Base-by-base conservation (phyloP, 2,888 invertebrate genomes). In the Eupeodes latifasciatus region DNA sequence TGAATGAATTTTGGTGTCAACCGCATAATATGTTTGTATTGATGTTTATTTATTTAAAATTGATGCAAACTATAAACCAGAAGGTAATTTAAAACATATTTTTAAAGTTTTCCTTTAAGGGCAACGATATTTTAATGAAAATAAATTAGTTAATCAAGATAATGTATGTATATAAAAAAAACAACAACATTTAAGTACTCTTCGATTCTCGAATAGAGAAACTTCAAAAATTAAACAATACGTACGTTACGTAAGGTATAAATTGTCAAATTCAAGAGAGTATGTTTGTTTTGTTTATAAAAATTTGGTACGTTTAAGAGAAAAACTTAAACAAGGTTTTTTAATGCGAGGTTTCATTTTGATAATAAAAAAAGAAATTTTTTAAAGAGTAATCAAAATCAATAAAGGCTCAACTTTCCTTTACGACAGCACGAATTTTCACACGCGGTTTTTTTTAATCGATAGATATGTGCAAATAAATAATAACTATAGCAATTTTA, bases 1-100 rank as follows among this genome's bases (percentile, higher is more conserved):
- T 90, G 90, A 19, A 91, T 40, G 55, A 93, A 91, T 79, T 91
- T 91, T 53, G 84, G 84, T 49, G 89, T 85, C 57, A 90, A 67
- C 47, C 89, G 69, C 91, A 93, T 92, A 9, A 34, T 47, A 2
- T 5, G 27, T 53, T 1, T 40, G 12, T 16, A 36, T 16, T 7
- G 9, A n/a, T n/a, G 4, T 3, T 11, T 53, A 10, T n/a, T n/a
- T 34, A 0, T 11, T 16, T 16, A 36, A 9, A 12, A 34, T 34
- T 16, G 16, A n/a, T 27, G 14, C 19, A 12, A 59, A 0, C 14
- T 5, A 27, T 27, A 34, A 34, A 12, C 4, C 14, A 12, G 27
- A 7, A 57, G 16, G 1, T 0, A 27, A 27, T 16, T 47, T 27
- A 27, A 19, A 12, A 4, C 44, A 66, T 7, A 40, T 7, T 40